Evolutionary conservation across 2,888 invertebrate genomes (phyloP).

Genomic region (Epicampocera succincta): DNA sequence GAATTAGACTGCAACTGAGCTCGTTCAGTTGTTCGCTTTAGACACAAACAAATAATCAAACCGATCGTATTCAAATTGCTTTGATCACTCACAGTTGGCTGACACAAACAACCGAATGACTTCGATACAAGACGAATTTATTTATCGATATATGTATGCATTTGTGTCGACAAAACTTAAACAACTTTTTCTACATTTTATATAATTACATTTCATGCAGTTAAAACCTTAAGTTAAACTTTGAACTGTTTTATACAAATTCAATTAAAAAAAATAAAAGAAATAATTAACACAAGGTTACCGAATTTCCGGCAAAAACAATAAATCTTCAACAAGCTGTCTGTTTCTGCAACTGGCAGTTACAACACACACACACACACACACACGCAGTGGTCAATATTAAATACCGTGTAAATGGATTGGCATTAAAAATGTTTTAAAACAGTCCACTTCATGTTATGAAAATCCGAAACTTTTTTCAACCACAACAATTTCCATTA

Average conservation of each 20-base stretch:
- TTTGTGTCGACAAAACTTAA: too few species aligned
- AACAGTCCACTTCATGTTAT: neutral
- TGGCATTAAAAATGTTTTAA: constrained; percentile 15
- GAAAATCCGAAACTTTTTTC: neutral
- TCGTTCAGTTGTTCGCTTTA: too few species aligned
- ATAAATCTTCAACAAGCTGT: neutral
- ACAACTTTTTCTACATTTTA: too few species aligned
- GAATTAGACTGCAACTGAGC: too few species aligned
- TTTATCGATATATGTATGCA: too few species aligned
- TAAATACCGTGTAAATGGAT: constrained; percentile 2
- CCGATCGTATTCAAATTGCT: too few species aligned
- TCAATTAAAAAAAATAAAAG: neutral
- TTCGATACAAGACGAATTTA: too few species aligned
- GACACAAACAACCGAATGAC: too few species aligned
- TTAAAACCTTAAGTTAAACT: too few species aligned
- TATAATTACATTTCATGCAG: too few species aligned
- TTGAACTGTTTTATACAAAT: neutral
- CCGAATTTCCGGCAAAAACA: neutral
- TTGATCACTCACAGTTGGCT: too few species aligned
- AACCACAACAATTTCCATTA: constrained; percentile 7
- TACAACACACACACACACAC: constrained; percentile 3
- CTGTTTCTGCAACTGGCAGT: neutral
- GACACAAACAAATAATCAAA: too few species aligned
- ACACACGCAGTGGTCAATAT: neutral
- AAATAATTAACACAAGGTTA: neutral